A percentile compares a stretch with the other conserved stretches of the same genome.
Evolutionary conservation across 1,140 invertebrate genomes (phyloP).

Genomic region (Habropoda laboriosa): DNA sequence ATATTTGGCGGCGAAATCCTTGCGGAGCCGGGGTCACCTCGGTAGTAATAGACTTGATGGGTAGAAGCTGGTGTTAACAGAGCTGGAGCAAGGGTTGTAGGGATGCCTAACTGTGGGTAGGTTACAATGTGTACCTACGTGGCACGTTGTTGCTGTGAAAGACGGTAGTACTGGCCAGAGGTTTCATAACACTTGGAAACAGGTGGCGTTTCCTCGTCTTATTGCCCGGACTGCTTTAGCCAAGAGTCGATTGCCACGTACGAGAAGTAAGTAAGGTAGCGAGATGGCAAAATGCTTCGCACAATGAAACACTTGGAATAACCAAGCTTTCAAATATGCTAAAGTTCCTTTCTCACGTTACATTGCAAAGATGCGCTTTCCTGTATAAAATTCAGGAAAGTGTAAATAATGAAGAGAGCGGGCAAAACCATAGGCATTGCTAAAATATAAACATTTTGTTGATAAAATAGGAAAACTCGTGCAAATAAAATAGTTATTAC

Average conservation of each 20-base stretch:
- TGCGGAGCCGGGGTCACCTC: conserved; percentile 11
- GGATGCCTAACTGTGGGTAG: conserved; percentile 12
- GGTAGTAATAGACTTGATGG: conserved; percentile 38
- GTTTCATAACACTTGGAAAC: conserved; percentile 79
- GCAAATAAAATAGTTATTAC: too few relatives aligned
- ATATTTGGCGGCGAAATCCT: conserved; percentile 46
- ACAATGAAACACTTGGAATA: neutral
- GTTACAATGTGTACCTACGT: conserved; percentile 50
- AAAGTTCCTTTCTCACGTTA: too few relatives aligned
- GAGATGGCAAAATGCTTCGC: neutral
- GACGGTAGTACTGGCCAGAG: conserved; percentile 68
- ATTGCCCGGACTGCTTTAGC: conserved; percentile 68
- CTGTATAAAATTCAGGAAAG: too few relatives aligned
- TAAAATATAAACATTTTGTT: too few relatives aligned
- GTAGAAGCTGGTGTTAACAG: conserved; percentile 40
- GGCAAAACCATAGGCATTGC: too few relatives aligned
- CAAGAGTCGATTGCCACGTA: conserved; percentile 33
- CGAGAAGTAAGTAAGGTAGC: neutral
- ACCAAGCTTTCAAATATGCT: too few relatives aligned
- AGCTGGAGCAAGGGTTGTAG: neutral
- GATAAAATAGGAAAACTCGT: too few relatives aligned
- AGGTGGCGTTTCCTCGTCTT: conserved; percentile 74
- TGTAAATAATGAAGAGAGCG: too few relatives aligned
- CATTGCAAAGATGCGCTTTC: too few relatives aligned
- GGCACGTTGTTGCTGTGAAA: conserved; percentile 53